Evolutionary conservation across 2,113 vertebrate species (phyloP), one percentile per base, ranked within the genome.

Genomic region (Craseonycteris thonglongyai): DNA sequence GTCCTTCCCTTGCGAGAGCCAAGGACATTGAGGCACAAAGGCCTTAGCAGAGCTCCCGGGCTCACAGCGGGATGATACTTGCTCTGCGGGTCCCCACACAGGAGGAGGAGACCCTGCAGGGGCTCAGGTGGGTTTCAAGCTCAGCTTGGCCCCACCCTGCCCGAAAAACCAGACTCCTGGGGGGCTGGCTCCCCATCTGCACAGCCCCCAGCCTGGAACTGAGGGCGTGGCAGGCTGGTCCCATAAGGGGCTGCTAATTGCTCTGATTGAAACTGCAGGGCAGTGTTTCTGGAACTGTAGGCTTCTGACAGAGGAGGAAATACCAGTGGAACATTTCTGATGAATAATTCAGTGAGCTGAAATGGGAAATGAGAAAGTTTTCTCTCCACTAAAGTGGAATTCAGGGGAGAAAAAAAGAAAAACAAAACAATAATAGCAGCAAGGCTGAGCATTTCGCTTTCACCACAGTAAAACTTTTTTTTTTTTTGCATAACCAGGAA

Each of bases 311-410:
- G 95, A 97, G 90, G 94, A 97, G 96, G 98, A 97, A 97, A 97
- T 97, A 98, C 96, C 96, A 97, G 96, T n/a, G 80, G 90, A 97
- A 96, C 94, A 93, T 96, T 98, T 97, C 80, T 65, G 92, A 98
- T 98, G 88, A 98, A 98, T 98, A 98, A 98, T 98, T 98, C 98
- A 98, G 97, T 58, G 92, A 96, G 95, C 90, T 96, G 92, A 94
- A 97, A 97, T 97, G 96, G 97, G 94, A 98, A 98, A 98, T 94
- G 97, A 97, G 95, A 88, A 98, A 97, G 42, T 96, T 95, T 97
- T 97, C 95, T 97, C 92, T 96, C 94, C 96, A 90, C 90, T 97
- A 63, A 97, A 97, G 95, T 83, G 59, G 93, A 96, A 76, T 22
- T 58, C 78, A 74, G 92, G 69, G 68, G 83, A 59, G 0, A 33